Percentiles rank a stretch among this genome's conserved stretches.
phyloP scores from a whole-genome alignment of 2,113 vertebrate species.

The Psittacara wagleri region DNA sequence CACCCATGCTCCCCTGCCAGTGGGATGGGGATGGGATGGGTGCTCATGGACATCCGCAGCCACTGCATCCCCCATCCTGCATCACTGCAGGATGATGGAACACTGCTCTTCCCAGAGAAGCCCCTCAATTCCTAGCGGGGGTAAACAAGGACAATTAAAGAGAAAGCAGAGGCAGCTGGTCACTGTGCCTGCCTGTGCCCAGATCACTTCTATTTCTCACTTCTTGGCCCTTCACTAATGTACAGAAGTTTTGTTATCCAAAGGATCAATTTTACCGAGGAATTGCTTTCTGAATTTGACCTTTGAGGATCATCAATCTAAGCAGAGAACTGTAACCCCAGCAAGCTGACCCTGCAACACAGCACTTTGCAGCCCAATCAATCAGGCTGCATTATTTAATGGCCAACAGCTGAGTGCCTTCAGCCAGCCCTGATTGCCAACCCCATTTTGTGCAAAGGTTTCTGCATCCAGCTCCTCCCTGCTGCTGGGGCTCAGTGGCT shows the following conservation, averaged over 20 bases:
- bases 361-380: slow-evolving; percentile 58
- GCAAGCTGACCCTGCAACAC: slow-evolving; percentile 31
- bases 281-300: slow-evolving; percentile 63
- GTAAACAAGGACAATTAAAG: neutral
- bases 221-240: neutral
- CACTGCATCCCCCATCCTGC: neutral
- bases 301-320: slow-evolving; percentile 67
- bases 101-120: neutral
- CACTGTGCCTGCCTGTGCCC: neutral
- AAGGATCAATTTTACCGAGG: slow-evolving; percentile 45
- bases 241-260: neutral
- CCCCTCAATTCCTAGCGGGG: neutral
- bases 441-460: neutral
- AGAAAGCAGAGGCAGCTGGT: neutral
- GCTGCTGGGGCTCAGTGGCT: fast-evolving
- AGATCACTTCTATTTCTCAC: neutral
- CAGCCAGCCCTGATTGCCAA: neutral
- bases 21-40: neutral
- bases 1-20: neutral
- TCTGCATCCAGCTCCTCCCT: neutral
- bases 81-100: neutral
- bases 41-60: neutral
- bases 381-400: slow-evolving; percentile 67
- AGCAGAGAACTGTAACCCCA: slow-evolving; percentile 42
- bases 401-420: neutral